These are phyloP conservation scores for Ylistrum balloti DNA, from an alignment of 1,140 invertebrate genomes.

Conservation along the genomic window DNA sequence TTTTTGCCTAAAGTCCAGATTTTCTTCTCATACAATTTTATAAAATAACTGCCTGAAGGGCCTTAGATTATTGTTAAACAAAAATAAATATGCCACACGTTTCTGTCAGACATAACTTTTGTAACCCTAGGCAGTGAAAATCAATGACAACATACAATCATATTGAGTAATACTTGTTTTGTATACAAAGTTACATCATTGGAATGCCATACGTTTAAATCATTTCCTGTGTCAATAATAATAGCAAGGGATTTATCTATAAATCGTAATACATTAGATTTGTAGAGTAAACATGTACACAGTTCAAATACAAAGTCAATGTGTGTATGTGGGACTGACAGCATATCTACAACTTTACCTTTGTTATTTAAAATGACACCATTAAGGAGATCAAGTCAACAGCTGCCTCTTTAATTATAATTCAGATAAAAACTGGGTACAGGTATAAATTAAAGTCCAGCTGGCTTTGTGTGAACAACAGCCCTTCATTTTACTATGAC, in stretches of 20 bases:
- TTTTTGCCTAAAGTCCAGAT: background rate
- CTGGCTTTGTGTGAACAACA: background rate
- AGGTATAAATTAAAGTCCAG: no score
- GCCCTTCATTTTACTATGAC: background rate
- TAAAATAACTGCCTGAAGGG: background rate
- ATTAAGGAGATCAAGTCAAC: background rate
- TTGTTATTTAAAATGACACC: background rate
- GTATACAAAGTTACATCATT: background rate
- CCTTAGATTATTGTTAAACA: background rate
- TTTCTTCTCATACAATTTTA: background rate
- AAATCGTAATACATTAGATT: background rate
- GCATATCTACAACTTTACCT: background rate
- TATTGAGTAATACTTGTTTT: background rate
- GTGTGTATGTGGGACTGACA: background rate
- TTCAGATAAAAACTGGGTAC: background rate
- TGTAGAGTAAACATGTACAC: background rate
- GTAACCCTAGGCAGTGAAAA: background rate
- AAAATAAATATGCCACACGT: conserved; percentile 34
- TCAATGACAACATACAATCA: background rate
- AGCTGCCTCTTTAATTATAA: conserved; percentile 16
- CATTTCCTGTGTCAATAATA: background rate
- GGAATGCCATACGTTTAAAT: background rate
- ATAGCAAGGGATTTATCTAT: background rate
- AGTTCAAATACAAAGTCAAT: background rate
- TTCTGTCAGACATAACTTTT: background rate